Conservation (phyloP, 1,140 invertebrate genomes). For the Conus ventricosus region DNA sequence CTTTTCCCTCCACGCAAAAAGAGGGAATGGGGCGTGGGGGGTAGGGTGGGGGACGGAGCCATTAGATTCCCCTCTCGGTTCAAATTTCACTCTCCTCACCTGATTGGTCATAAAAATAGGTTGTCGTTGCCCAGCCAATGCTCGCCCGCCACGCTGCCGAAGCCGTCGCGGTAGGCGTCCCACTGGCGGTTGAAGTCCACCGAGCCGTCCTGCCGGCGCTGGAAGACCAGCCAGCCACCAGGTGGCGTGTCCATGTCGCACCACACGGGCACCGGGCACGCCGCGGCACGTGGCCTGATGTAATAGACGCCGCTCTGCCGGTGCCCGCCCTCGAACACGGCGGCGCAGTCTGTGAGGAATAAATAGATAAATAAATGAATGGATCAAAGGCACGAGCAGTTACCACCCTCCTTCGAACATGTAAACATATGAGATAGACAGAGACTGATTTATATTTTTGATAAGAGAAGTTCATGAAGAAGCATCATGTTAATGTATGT, state of each 20-base stretch:
- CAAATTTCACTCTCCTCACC: not conserved
- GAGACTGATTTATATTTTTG: too few species aligned
- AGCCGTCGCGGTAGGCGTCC: conserved; percentile 95
- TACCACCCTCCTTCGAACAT: too few species aligned
- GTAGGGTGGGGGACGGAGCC: too few species aligned
- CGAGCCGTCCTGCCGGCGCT: conserved; percentile 84
- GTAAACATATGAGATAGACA: too few species aligned
- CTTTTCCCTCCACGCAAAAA: too few species aligned
- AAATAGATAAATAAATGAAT: too few species aligned
- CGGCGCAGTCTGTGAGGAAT: conserved; percentile 61
- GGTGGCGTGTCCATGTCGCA: conserved; percentile 89
- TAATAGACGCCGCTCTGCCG: conserved; percentile 80
- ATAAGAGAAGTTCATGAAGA: too few species aligned
- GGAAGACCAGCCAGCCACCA: conserved; percentile 90
- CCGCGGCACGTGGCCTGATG: conserved; percentile 82
- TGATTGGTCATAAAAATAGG: conserved; percentile 75
- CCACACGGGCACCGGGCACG: conserved; percentile 85
- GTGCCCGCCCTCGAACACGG: conserved; percentile 60
- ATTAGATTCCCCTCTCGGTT: too few species aligned
- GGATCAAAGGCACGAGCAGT: too few species aligned
- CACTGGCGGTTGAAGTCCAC: conserved; percentile 92
- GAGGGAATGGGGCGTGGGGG: too few species aligned
- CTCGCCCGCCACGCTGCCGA: conserved; percentile 88
- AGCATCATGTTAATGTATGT: too few species aligned
- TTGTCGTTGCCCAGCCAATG: conserved; percentile 77